A percentile compares a stretch with the other conserved stretches of the same genome.
These are phyloP conservation scores for Epizoanthus rinbou DNA, from an alignment of 92 coral and sea anemone genomes.

Conservation along the genomic window DNA sequence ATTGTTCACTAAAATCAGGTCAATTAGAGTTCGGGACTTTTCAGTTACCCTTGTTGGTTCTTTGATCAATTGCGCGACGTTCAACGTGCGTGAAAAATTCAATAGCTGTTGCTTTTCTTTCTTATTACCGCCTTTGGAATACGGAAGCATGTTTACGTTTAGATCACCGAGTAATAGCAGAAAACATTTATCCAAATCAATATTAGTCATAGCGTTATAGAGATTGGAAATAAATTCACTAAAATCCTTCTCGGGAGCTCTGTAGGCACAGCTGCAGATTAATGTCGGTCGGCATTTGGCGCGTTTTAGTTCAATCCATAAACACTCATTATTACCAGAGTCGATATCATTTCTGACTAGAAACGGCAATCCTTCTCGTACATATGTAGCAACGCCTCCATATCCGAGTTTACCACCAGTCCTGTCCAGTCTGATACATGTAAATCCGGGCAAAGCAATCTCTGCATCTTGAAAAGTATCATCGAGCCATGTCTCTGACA, in stretches of 20 bases:
- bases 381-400: slow-evolving; percentile 41
- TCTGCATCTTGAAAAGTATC: slow-evolving; percentile 35
- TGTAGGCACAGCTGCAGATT: slow-evolving; percentile 52
- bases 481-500: slow-evolving; percentile 36
- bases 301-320: background rate
- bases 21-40: background rate
- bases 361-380: slow-evolving; percentile 41
- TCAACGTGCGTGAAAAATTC: slow-evolving; percentile 34
- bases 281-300: slow-evolving; percentile 38
- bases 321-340: background rate
- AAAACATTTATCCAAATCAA: slow-evolving; percentile 36
- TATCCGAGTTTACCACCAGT: slow-evolving; percentile 45
- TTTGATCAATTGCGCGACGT: slow-evolving; percentile 25
- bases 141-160: slow-evolving; percentile 33
- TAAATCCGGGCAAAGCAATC: slow-evolving; percentile 27
- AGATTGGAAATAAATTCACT: slow-evolving; percentile 8
- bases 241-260: slow-evolving; percentile 46
- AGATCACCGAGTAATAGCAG: slow-evolving; percentile 50
- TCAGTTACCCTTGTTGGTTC: slow-evolving; percentile 6
- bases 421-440: slow-evolving; percentile 22
- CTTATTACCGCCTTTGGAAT: slow-evolving; percentile 34
- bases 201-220: background rate
- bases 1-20: background rate
- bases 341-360: slow-evolving; percentile 34
- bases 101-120: slow-evolving; percentile 50